Evolutionary conservation across 2,113 vertebrate genomes (phyloP).

Genomic region (Xiphias gladius): DNA sequence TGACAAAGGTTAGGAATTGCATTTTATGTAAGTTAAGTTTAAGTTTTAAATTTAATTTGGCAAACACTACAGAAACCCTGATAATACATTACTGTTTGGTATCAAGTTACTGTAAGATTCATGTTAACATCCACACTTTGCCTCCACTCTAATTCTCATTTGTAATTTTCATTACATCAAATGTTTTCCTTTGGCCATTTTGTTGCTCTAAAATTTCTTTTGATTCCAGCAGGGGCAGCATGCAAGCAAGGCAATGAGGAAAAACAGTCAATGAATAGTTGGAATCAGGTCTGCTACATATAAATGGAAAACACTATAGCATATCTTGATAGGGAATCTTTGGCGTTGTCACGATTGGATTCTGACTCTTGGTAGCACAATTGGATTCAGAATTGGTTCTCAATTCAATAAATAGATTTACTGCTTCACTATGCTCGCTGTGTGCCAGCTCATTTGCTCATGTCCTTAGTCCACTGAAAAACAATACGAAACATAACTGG

Average conservation of each 20-base stretch:
- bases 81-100: not conserved
- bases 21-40: not conserved
- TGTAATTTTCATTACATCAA: not conserved
- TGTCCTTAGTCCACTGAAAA: too few relatives aligned
- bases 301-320: too few relatives aligned
- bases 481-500: not conserved
- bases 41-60: not conserved
- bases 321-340: not conserved
- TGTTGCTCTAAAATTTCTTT: not conserved
- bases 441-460: not conserved
- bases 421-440: not conserved
- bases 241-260: not conserved
- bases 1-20: not conserved
- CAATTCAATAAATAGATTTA: not conserved
- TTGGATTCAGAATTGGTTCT: not conserved
- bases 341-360: not conserved
- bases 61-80: not conserved
- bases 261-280: not conserved
- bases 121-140: not conserved
- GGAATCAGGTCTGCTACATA: not conserved
- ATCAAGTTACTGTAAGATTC: slow-evolving; percentile 3
- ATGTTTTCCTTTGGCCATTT: not conserved
- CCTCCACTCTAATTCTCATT: not conserved
- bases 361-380: too few relatives aligned
- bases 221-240: slow-evolving; percentile 4